Evolutionary conservation across 2,797 vertebrate genomes (phyloP).

Genomic region (Phalanger gymnotis): DNA sequence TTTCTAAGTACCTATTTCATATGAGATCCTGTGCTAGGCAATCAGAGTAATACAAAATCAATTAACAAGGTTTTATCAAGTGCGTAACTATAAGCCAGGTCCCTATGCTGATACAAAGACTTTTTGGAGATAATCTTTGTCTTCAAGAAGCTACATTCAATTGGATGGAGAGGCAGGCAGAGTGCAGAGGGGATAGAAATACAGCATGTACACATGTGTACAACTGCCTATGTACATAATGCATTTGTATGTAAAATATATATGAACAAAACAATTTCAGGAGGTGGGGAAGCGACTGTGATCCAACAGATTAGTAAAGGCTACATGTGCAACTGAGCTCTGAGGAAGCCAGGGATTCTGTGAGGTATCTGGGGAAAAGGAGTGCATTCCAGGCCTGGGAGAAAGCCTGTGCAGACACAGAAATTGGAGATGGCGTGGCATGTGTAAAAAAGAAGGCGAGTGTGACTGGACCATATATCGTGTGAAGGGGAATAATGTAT

Average conservation of each 20-base stretch:
- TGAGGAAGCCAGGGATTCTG: background rate
- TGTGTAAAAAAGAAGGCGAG: background rate
- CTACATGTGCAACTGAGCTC: background rate
- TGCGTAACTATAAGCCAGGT: background rate
- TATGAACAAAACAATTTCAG: background rate
- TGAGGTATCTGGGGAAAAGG: background rate
- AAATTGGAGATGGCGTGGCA: background rate
- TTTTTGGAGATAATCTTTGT: background rate
- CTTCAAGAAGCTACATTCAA: background rate
- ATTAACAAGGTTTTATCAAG: background rate
- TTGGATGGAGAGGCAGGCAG: background rate
- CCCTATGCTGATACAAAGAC: background rate
- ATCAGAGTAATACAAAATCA: background rate
- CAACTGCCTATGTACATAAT: background rate
- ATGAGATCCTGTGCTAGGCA: background rate
- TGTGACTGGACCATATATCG: background rate
- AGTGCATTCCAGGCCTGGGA: background rate
- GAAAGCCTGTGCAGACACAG: background rate
- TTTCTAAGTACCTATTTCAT: background rate
- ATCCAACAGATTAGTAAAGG: background rate
- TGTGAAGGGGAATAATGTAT: background rate
- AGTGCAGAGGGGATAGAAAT: background rate
- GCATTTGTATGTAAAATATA: background rate
- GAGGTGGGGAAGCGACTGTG: background rate
- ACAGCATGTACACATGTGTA: background rate